These are phyloP conservation scores for Peromyscus aztecus DNA, from an alignment of 2,797 vertebrate species.

Conservation along the genomic window DNA sequence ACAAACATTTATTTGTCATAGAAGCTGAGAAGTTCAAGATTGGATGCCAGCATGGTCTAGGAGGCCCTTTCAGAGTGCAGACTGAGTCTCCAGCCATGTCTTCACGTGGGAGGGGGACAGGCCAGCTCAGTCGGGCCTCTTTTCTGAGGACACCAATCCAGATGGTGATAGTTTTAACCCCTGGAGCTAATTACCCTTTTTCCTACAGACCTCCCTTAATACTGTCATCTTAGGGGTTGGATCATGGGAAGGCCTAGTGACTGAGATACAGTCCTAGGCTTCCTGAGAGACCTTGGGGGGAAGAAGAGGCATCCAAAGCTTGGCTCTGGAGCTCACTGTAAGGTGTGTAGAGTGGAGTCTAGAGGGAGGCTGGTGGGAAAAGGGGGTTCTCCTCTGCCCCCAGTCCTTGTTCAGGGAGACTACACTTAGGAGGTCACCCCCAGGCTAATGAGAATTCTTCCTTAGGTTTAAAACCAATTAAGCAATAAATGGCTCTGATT, in stretches of 20 bases:
- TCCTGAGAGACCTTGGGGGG: neutral
- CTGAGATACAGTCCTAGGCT: neutral
- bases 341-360: neutral
- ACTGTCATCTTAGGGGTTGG: neutral
- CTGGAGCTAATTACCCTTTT: neutral
- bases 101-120: neutral
- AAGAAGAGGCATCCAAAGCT: neutral
- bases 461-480: constrained; percentile 80
- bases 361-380: neutral
- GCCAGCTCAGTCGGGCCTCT: neutral
- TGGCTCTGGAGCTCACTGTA: neutral
- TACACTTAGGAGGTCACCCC: constrained; percentile 61
- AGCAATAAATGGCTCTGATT: constrained; percentile 70
- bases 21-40: neutral
- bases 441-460: constrained; percentile 73
- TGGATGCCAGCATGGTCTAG: neutral
- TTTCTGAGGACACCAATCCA: neutral
- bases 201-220: neutral
- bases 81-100: neutral
- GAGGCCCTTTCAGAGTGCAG: neutral
- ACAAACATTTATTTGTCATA: neutral
- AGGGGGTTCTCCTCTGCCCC: neutral
- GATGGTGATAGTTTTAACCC: no score
- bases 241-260: neutral
- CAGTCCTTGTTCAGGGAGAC: neutral